These are phyloP conservation scores for Alexandromys fortis DNA, from an alignment of 2,113 vertebrate species.

Conservation along the genomic window DNA sequence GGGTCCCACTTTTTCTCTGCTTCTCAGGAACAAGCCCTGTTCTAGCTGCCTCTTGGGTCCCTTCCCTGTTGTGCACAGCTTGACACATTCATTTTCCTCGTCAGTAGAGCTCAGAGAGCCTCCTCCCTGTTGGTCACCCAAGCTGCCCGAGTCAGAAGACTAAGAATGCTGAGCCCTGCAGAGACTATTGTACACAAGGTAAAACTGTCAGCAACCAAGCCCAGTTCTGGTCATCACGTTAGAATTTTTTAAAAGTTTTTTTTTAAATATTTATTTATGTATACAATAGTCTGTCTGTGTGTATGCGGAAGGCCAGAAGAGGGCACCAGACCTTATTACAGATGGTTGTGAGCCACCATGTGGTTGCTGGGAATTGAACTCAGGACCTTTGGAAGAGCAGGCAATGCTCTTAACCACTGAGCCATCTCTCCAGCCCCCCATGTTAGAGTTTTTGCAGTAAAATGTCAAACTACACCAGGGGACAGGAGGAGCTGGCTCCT, in stretches of 20 bases:
- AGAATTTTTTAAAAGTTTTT: too few species aligned
- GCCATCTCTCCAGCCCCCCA: too few species aligned
- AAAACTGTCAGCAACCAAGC: not conserved
- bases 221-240: not conserved
- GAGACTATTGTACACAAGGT: not conserved
- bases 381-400: too few species aligned
- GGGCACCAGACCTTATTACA: too few species aligned
- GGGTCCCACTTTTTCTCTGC: constrained; percentile 50
- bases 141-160: not conserved
- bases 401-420: too few species aligned
- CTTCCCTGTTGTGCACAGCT: constrained; percentile 15
- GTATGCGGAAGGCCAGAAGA: too few species aligned
- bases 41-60: constrained; percentile 45
- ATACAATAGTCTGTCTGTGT: too few species aligned
- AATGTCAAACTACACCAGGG: not conserved
- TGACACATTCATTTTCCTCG: constrained; percentile 15
- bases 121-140: not conserved
- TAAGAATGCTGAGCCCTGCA: not conserved
- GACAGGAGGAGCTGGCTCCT: not conserved
- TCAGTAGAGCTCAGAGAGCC: constrained; percentile 29
- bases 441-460: not conserved
- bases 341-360: too few species aligned
- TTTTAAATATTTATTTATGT: too few species aligned
- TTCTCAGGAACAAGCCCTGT: constrained; percentile 71
- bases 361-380: too few species aligned